Conservation (phyloP, 1,140 invertebrate genomes). For the Whitmania pigra region DNA sequence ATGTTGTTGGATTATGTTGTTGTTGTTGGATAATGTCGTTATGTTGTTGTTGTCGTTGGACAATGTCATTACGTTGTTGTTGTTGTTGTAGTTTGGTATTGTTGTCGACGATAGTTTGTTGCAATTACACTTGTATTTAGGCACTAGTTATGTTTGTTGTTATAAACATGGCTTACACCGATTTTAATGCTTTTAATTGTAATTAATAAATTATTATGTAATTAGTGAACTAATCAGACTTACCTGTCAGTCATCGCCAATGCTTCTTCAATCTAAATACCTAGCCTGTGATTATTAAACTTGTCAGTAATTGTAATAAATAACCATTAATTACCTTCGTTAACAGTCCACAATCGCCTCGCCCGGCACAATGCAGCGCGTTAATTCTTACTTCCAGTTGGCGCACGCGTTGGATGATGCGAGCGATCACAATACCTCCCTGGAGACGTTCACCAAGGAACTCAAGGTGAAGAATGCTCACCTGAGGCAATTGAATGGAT, state of each 20-base stretch:
- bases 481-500: constrained; percentile 67
- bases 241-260: too few species aligned
- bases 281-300: not conserved
- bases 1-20: not conserved
- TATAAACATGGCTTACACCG: too few species aligned
- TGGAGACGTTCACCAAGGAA: not conserved
- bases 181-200: too few species aligned
- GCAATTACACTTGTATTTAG: not conserved
- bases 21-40: not conserved
- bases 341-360: not conserved
- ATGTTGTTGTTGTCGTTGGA: too few species aligned
- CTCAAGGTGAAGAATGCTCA: constrained; percentile 47
- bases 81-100: not conserved
- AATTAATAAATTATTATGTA: too few species aligned
- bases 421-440: not conserved
- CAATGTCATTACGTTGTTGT: not conserved
- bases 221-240: too few species aligned
- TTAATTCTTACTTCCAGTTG: constrained; percentile 45
- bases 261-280: too few species aligned
- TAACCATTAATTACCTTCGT: not conserved
- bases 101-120: not conserved
- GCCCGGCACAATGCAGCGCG: too few species aligned
- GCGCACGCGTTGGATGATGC: constrained; percentile 49
- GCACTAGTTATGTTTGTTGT: too few species aligned
- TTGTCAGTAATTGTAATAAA: constrained; percentile 36